Evolutionary conservation across 1,140 invertebrate species (phyloP), one percentile per base, ranked within the genome.

Genomic region (Sipha flava): DNA sequence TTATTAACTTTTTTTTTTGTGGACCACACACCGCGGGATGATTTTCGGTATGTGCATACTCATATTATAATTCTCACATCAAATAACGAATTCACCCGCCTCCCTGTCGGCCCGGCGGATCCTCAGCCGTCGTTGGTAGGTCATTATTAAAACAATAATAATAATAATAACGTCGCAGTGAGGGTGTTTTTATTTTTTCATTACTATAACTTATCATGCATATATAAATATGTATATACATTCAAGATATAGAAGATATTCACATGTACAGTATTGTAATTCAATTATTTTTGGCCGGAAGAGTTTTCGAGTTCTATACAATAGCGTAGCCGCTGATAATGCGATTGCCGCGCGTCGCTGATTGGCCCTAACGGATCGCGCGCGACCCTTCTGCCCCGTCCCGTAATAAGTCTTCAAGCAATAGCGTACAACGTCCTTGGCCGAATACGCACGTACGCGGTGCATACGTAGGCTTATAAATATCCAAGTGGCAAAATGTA

Each of bases 11-110:
- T 47, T 10, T 72, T 72, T 29, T 14, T 4, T 6, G 18, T 26
- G 10, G 72, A 75, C 72, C 72, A 75, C 72, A 75, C 72, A 34
- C 72, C n/a, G n/a, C n/a, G n/a, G n/a, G 16, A 52, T 6, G 57
- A 31, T 31, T 31, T 43, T 43, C 40, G 64, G 64, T 43, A 70
- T 45, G 23, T 49, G 5, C 47, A n/a, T 49, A 49, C 18, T n/a
- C 18, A 26, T 70, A 29, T 45, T 14, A 45, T 66, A 23, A 43
- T 23, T 66, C 62, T 66, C 37, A 21, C 34, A 34, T 66, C 62
- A 45, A 43, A 68, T 45, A 45, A 68, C 16, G 37, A 45, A 45
- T 29, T 68, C 16, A 6, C 64, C 64, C 64, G 64, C 64, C 37
- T 7, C 26, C 62, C 23, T 23, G 12, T 34, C 5, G 16, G 21